Conservation (phyloP, 1,140 invertebrate species). For the Lanistes nyassanus region DNA sequence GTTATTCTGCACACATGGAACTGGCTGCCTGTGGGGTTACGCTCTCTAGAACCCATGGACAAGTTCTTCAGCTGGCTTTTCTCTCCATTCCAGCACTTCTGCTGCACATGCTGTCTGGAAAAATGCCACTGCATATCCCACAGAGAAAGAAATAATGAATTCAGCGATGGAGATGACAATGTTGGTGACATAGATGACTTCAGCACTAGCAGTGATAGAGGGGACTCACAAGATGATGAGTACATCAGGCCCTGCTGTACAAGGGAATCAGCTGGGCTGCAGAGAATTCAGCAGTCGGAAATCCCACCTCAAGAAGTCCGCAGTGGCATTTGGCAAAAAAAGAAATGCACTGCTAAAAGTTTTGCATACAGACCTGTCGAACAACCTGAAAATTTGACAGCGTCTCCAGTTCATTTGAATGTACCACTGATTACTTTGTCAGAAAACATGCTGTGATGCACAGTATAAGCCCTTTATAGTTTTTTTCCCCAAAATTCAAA, state of each 20-base stretch:
- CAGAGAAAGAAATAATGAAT: no score
- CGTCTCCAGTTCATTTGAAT: no score
- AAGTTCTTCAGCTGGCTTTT: conserved; percentile 4
- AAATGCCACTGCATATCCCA: conserved; percentile 14
- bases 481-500: no score
- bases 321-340: no score
- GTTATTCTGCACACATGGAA: conserved; percentile 66
- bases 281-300: conserved; percentile 21
- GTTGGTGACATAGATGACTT: conserved; percentile 1
- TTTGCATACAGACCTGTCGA: no score
- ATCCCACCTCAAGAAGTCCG: no score
- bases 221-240: neutral
- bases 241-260: neutral
- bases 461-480: no score
- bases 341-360: no score
- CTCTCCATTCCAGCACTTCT: neutral
- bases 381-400: no score
- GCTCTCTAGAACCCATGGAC: conserved; percentile 66
- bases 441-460: no score
- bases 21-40: conserved; percentile 69
- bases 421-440: no score
- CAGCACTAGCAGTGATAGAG: conserved; percentile 11
- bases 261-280: neutral
- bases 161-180: no score
- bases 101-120: conserved; percentile 18